phyloP scores from a whole-genome alignment of 2,113 vertebrate genomes.

The Carassius auratus region DNA sequence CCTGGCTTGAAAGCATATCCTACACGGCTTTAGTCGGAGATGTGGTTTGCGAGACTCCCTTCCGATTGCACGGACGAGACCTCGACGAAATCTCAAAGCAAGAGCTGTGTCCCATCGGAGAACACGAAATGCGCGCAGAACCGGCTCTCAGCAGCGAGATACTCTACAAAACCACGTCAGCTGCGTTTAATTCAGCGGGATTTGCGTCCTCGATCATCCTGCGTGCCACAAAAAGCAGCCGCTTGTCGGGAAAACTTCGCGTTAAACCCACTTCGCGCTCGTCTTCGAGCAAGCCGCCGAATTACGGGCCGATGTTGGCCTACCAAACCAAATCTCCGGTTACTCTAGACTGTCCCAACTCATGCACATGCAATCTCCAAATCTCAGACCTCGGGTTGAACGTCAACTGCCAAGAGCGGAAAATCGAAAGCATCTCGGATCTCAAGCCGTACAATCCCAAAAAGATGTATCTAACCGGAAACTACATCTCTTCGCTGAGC shows the following conservation, averaged over 20 bases:
- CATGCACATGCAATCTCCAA: slow-evolving; percentile 96
- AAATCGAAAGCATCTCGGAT: slow-evolving; percentile 91
- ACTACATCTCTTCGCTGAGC: slow-evolving; percentile 87
- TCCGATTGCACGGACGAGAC: slow-evolving; percentile 93
- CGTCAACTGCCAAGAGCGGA: slow-evolving; percentile 96
- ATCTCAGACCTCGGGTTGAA: slow-evolving; percentile 98
- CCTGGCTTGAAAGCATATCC: slow-evolving; percentile 96
- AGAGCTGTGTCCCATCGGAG: slow-evolving; percentile 92
- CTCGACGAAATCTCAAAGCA: slow-evolving; percentile 95
- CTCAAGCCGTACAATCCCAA: slow-evolving; percentile 90
- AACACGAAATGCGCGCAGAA: slow-evolving; percentile 91
- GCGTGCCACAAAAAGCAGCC: slow-evolving; percentile 90
- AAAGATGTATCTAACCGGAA: slow-evolving; percentile 81
- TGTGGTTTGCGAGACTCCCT: slow-evolving; percentile 96
- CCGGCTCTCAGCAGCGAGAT: slow-evolving; percentile 87
- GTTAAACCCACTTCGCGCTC: slow-evolving; percentile 86
- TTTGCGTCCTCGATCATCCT: slow-evolving; percentile 91
- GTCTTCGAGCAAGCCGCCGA: slow-evolving; percentile 86
- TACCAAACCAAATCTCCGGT: slow-evolving; percentile 98
- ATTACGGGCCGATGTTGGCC: slow-evolving; percentile 91
- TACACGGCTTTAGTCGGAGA: slow-evolving; percentile 94
- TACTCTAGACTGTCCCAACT: slow-evolving; percentile 95
- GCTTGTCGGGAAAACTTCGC: slow-evolving; percentile 88
- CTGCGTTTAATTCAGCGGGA: slow-evolving; percentile 80
- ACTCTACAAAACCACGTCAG: slow-evolving; percentile 86